Conservation (phyloP, 2,113 vertebrate genomes). For the Atlantisia rogersi region DNA sequence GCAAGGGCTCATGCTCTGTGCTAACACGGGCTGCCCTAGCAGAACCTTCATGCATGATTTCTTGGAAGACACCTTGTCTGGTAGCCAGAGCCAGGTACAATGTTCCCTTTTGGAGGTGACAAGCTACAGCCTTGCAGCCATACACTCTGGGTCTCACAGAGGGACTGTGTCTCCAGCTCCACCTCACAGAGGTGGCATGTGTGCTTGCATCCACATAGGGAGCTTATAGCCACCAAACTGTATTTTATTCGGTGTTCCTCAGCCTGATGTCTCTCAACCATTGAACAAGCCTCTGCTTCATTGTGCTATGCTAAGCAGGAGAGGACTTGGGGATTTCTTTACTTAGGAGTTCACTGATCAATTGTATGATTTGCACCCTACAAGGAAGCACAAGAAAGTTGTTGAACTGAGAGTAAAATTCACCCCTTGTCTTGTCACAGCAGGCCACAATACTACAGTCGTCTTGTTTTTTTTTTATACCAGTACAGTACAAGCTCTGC, state of each 20-base stretch:
- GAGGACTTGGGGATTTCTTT: neutral
- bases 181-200: neutral
- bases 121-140: neutral
- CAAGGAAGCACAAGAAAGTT: neutral
- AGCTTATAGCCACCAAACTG: neutral
- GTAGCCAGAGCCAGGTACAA: neutral
- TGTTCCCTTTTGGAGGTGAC: neutral
- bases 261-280: neutral
- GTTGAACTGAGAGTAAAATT: neutral
- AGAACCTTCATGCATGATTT: accelerated
- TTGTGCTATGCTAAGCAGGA: neutral
- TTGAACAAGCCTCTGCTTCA: neutral
- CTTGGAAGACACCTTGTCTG: neutral
- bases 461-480: neutral
- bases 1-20: accelerated
- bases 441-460: neutral
- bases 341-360: neutral
- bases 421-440: neutral
- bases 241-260: neutral
- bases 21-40: neutral
- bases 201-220: accelerated
- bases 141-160: too few species aligned
- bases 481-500: neutral
- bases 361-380: neutral
- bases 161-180: neutral